Conservation (phyloP, 2,888 invertebrate species). For the Heterodera filipjevi region DNA sequence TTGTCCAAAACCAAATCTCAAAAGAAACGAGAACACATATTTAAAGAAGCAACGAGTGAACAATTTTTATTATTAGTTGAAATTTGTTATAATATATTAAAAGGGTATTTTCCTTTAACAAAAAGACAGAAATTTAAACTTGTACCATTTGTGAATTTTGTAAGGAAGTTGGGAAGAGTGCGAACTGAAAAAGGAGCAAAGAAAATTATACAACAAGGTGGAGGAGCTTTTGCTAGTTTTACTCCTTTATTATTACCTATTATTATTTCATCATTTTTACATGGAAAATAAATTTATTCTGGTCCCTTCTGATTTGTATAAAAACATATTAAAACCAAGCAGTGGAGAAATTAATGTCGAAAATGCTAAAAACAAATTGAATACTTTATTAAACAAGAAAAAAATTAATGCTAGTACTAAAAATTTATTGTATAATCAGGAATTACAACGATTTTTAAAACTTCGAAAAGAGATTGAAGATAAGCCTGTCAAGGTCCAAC, state of each 20-base stretch:
- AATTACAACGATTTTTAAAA: neutral
- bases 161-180: no score
- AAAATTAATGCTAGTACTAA: neutral
- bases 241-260: neutral
- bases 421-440: neutral
- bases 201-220: no score
- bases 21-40: neutral
- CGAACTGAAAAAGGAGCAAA: no score
- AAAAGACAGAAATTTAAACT: no score
- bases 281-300: slow-evolving; percentile 19
- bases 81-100: slow-evolving; percentile 18
- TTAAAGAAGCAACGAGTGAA: slow-evolving; percentile 13
- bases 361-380: neutral
- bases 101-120: neutral
- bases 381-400: neutral
- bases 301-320: slow-evolving; percentile 29
- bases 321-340: neutral
- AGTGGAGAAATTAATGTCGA: neutral
- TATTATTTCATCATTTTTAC: neutral
- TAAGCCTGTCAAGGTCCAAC: neutral
- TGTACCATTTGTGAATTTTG: no score
- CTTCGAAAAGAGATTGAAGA: neutral
- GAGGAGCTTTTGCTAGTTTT: slow-evolving; percentile 21
- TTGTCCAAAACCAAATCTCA: neutral
- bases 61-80: slow-evolving; percentile 27